Base-by-base conservation (phyloP, 2,113 vertebrate species). In the Paramormyrops kingsleyae region DNA sequence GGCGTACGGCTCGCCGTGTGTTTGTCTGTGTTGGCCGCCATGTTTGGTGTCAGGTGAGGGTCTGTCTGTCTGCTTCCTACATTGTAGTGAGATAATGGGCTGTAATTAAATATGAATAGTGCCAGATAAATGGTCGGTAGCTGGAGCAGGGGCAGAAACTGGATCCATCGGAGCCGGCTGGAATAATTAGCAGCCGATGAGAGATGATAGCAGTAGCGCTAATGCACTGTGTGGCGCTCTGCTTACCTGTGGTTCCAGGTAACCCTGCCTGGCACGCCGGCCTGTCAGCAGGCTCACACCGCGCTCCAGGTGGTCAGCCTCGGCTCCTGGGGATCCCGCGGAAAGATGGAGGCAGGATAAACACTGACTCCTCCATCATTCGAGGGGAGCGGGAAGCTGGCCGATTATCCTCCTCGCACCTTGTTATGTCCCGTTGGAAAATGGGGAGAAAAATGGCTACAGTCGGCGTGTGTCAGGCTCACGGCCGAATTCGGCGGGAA, bases 61-160 rank as follows among this genome's bases (percentile, higher is more conserved):
- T 84, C 91, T 92, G 90, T 93, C 92, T 91, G 94, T 95, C 95
- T 94, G 94, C 93, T 95, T 93, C 92, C 94, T 94, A 93, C 94
- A 95, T 95, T 95, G 95, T 95, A 94, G 93, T 53, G 90, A 91
- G 94, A 95, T 96, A 96, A 96, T 95, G 93, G 94, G 92, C 93
- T 93, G 93, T 94, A 94, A 95, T 96, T 95, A 96, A 96, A 96
- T 95, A 96, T 96, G 95, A 94, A 96, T 96, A 94, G 93, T 87
- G 91, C 90, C 92, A 92, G 92, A 92, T 95, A 95, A 95, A 95
- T 96, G 95, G 96, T 96, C 95, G 94, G 95, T 95, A 95, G 94
- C 94, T 94, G 93, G 90, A 94, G 93, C 94, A 94, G 95, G 94
- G 93, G 94, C 94, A 93, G 95, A 96, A 95, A 96, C 92, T 49